Evolutionary conservation across 2,888 invertebrate genomes (phyloP).

Genomic region (Caenorhabditis macrosperma): DNA sequence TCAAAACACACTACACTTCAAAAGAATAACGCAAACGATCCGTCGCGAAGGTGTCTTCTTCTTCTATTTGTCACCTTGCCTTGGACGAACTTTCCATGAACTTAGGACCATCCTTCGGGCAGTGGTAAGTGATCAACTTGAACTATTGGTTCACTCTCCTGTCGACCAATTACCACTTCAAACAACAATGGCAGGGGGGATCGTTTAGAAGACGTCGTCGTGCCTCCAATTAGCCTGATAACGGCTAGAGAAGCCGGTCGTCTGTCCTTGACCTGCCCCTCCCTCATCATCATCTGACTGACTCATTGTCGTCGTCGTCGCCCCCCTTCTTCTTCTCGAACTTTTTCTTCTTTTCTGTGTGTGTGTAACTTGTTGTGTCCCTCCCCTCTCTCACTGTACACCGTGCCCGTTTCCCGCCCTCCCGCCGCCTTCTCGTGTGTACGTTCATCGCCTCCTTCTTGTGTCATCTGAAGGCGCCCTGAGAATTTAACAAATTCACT

Average conservation of each 20-base stretch:
- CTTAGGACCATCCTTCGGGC: background rate
- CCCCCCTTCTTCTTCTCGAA: conserved; percentile 1
- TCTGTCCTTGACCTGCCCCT: conserved; percentile 13
- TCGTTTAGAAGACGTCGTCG: no score
- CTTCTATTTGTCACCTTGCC: background rate
- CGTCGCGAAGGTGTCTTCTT: no score
- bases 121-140: no score
- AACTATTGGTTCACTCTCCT: background rate
- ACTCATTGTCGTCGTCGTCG: conserved; percentile 3
- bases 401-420: conserved; percentile 7
- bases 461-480: background rate
- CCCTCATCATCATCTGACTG: conserved; percentile 9
- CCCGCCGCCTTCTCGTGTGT: background rate
- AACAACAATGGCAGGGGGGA: no score
- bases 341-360: background rate
- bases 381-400: background rate
- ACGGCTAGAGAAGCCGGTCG: background rate
- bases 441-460: background rate
- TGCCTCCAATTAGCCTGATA: background rate
- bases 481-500: conserved; percentile 49
- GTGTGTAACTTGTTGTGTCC: conserved; percentile 34
- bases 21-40: no score
- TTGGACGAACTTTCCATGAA: background rate
- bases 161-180: background rate
- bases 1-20: no score